These are phyloP conservation scores for Anolis carolinensis DNA, from an alignment of 2,113 vertebrate species.

Conservation along the genomic window DNA sequence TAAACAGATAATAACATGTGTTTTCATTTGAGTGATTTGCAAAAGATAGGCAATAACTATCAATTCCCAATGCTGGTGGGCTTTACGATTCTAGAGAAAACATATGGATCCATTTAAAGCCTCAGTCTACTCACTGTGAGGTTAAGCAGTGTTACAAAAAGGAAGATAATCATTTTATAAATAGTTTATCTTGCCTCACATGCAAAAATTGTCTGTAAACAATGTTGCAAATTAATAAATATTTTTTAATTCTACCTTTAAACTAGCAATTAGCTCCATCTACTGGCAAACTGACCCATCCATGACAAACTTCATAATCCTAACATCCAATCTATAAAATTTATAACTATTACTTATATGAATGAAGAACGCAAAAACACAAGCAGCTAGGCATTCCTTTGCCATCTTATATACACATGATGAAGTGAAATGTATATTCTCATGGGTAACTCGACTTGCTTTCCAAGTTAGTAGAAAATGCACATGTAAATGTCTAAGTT, in stretches of 20 bases:
- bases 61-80: background rate
- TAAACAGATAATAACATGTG: background rate
- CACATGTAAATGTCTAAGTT: no score
- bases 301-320: background rate
- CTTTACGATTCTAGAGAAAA: background rate
- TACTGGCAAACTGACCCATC: constrained; percentile 10
- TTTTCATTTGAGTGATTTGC: background rate
- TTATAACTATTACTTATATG: background rate
- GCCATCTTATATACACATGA: no score
- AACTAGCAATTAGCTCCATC: constrained; percentile 23
- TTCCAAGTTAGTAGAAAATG: no score
- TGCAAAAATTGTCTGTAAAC: background rate
- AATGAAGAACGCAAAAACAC: background rate
- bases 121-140: background rate
- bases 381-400: background rate
- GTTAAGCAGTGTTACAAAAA: background rate
- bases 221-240: background rate
- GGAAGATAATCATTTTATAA: background rate
- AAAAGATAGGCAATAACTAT: background rate
- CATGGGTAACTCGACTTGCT: no score
- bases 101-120: background rate
- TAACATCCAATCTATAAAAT: background rate
- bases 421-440: no score
- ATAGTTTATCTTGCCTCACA: background rate
- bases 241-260: background rate